A percentile compares a stretch with the other conserved stretches of the same genome.
Conservation (phyloP, 2,797 vertebrate genomes). For the Zenarchopterus dispar region DNA sequence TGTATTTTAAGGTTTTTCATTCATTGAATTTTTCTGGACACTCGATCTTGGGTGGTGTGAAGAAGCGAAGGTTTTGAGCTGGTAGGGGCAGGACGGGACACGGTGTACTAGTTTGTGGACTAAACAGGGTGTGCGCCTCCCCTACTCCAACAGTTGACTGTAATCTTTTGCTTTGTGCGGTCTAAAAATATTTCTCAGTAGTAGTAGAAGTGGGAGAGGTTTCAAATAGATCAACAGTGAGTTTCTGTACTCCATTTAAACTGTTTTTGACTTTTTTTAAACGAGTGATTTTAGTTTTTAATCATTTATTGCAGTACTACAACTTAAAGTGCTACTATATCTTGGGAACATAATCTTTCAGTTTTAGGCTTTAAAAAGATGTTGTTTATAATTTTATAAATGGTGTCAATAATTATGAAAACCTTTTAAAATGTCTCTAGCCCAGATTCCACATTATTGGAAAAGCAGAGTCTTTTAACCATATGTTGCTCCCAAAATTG, state of each 20-base stretch:
- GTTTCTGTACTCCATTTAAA: background rate
- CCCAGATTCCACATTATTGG: background rate
- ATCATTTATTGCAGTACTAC: no score
- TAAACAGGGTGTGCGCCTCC: background rate
- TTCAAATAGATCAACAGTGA: background rate
- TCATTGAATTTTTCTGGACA: slow-evolving; percentile 36
- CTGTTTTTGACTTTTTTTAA: no score
- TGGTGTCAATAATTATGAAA: background rate
- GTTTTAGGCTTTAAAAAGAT: no score
- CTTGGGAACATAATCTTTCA: no score
- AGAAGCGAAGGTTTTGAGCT: slow-evolving; percentile 16
- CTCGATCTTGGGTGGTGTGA: slow-evolving; percentile 27
- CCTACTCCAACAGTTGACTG: background rate
- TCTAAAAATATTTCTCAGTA: background rate
- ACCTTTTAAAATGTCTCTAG: background rate
- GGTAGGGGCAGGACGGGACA: slow-evolving; percentile 18
- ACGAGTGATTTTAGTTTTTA: no score
- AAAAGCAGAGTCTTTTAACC: background rate
- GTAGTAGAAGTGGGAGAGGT: background rate
- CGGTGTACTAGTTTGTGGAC: slow-evolving; percentile 7
- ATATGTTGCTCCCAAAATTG: background rate
- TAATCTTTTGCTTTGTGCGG: background rate
- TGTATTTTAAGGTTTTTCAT: slow-evolving; percentile 6
- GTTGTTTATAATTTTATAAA: background rate
- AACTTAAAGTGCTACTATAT: no score